A percentile compares a stretch with the other conserved stretches of the same genome.
Evolutionary conservation across 1,140 invertebrate genomes (phyloP).

Genomic region (Drosophila nigromelanica): DNA sequence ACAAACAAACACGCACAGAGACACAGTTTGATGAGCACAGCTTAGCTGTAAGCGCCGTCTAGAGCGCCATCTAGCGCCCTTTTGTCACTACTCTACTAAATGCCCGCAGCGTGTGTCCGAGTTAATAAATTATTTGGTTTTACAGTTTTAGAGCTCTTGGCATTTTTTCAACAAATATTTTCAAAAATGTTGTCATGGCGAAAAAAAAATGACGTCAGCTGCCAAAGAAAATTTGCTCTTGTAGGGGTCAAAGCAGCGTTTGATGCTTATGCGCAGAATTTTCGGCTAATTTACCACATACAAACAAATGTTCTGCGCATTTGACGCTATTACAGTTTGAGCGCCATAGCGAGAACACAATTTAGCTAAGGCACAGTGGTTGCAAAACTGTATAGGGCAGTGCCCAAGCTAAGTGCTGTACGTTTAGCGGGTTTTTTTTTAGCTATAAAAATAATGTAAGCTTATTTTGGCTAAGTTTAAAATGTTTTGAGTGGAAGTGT

Average conservation of each 20-base stretch:
- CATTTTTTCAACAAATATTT: constrained; percentile 38
- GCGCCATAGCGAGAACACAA: constrained; percentile 10
- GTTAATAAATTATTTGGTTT: constrained; percentile 3
- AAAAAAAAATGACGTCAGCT: constrained; percentile 53
- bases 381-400: constrained; percentile 4
- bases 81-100: neutral
- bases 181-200: constrained; percentile 27
- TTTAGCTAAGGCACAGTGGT: constrained; percentile 29
- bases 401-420: neutral
- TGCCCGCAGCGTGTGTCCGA: neutral
- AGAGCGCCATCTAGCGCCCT: constrained; percentile 39
- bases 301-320: constrained; percentile 20
- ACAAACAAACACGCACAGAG: constrained; percentile 18
- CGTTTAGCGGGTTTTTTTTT: neutral
- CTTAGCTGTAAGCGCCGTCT: neutral
- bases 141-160: constrained; percentile 38
- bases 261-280: constrained; percentile 24
- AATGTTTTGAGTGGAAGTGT: constrained; percentile 2
- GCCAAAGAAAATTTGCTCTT: constrained; percentile 52
- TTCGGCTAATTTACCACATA: constrained; percentile 15
- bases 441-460: neutral
- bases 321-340: constrained; percentile 6
- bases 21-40: constrained; percentile 27
- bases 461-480: neutral
- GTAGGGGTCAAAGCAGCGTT: constrained; percentile 45